Base-by-base conservation (phyloP, 2,797 vertebrate genomes). In the Falco cherrug region DNA sequence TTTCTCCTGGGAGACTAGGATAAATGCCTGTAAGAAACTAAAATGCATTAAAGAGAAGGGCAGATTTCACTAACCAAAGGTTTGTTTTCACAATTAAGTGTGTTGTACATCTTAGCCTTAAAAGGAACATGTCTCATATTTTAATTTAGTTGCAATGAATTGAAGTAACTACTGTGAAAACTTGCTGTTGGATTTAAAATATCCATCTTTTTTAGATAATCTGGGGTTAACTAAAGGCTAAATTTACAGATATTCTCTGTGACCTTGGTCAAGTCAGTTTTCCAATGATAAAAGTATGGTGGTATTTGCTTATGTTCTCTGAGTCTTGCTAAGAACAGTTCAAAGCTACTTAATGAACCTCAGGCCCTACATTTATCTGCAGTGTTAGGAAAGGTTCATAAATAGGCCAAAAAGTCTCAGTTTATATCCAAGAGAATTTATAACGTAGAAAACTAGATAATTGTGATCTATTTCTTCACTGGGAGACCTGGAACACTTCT, bases 141-240 rank as follows among this genome's bases (percentile, higher is more conserved):
- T 94, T n/a, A 70, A 4, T 91, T 60, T 21, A 57, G 26, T 73
- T 50, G 33, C 13, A 67, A 87, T 73, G 45, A 24, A 25, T 75
- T 83, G 48, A 25, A 3, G n/a, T 83, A 71, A 68, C 75, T 80
- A 12, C 74, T 76, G 76, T 81, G 67, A 81, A 90, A 94, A 41
- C 47, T 47, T 95, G 91, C 79, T 90, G 5, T 45, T 88, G 37
- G 57, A 37, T 86, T 86, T 91, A 39, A 94, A 96, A 69, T 77
- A 59, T 3, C 16, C 28, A 20, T 73, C 16, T 69, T 41, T 59
- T 94, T 78, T 57, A 56, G 61, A 37, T 88, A 65, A 65, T n/a
- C 73, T 71, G 15, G 12, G 35, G 39, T 96, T 91, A 88, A 51
- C 48, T 88, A 51, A 93, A 71, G 63, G 76, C 50, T 89, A 57